A percentile compares a stretch with the other conserved stretches of the same genome.
phyloP scores from a whole-genome alignment of 2,888 invertebrate genomes.

The Pyrrhia umbra region DNA sequence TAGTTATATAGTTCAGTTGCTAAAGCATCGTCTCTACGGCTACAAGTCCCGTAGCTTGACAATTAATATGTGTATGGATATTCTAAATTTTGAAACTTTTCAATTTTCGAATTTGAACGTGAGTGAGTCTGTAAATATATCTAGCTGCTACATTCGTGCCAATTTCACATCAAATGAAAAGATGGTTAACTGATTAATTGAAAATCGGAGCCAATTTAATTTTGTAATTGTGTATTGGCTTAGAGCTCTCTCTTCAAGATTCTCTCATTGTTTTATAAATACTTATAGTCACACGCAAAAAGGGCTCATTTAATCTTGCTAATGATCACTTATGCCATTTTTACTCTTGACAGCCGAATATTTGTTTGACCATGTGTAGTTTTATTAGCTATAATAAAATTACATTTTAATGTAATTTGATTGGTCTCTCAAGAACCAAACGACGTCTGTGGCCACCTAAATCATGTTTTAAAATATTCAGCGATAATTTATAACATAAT shows the following conservation, averaged over 20 bases:
- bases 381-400: not conserved
- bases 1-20: too few relatives aligned
- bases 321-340: too few relatives aligned
- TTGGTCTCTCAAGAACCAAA: slow-evolving; percentile 5
- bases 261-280: not conserved
- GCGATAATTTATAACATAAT: slow-evolving; percentile 23
- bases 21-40: too few relatives aligned
- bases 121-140: not conserved
- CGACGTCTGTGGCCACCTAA: slow-evolving; percentile 15
- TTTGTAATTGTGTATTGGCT: not conserved
- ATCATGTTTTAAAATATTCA: slow-evolving; percentile 33
- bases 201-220: slow-evolving; percentile 10
- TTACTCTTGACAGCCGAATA: too few relatives aligned
- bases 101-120: not conserved
- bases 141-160: not conserved
- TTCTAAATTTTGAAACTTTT: too few relatives aligned
- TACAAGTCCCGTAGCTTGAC: too few relatives aligned
- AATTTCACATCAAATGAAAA: slow-evolving; percentile 10
- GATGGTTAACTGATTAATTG: slow-evolving; percentile 4
- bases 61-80: too few relatives aligned
- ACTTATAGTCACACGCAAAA: not conserved
- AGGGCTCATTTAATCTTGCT: not conserved
- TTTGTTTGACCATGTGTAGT: too few relatives aligned
- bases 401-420: slow-evolving; percentile 6
- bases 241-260: not conserved